Evolutionary conservation across 64 coral and sea anemone species (phyloP).

Genomic region (Actinia equina): DNA sequence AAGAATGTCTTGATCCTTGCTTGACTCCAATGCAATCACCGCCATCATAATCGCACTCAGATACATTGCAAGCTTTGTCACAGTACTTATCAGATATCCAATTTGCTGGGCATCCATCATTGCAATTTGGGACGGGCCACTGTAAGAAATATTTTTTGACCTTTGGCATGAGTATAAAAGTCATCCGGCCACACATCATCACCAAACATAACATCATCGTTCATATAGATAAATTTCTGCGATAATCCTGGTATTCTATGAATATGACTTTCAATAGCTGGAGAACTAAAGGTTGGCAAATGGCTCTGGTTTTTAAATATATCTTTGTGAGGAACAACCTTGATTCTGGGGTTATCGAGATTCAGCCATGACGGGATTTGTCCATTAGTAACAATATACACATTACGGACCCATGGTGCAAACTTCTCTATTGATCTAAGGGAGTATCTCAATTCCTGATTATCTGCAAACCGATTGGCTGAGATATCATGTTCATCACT

Average conservation of each 20-base stretch:
- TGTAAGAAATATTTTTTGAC: constrained; percentile 85
- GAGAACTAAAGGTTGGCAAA: constrained; percentile 96
- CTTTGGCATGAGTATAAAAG: constrained; percentile 98
- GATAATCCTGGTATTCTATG: constrained; percentile 92
- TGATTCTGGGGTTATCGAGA: constrained; percentile 86
- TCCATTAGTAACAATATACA: constrained; percentile 97
- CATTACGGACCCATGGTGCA: constrained; percentile 94
- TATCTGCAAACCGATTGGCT: constrained; percentile 98
- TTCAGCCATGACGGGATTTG: constrained; percentile 97
- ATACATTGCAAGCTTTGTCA: constrained; percentile 92
- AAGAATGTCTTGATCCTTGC: constrained; percentile 51
- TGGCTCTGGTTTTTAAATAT: constrained; percentile 88
- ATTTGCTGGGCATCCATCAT: constrained; percentile 87
- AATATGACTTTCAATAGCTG: constrained; percentile 91
- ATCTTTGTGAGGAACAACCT: constrained; percentile 80
- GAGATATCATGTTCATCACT: constrained; percentile 66
- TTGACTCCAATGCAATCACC: constrained; percentile 90
- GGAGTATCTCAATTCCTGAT: constrained; percentile 89
- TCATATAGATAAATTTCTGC: constrained; percentile 94
- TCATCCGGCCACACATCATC: constrained; percentile 98
- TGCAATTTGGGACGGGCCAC: constrained; percentile 97
- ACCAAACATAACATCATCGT: constrained; percentile 99
- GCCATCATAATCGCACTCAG: constrained; percentile 94
- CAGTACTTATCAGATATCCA: constrained; percentile 97
- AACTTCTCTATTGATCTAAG: constrained; percentile 92